Evolutionary conservation across 2,797 vertebrate species (phyloP), one percentile per base, ranked within the genome.

Genomic region (Serranus cabrilla): DNA sequence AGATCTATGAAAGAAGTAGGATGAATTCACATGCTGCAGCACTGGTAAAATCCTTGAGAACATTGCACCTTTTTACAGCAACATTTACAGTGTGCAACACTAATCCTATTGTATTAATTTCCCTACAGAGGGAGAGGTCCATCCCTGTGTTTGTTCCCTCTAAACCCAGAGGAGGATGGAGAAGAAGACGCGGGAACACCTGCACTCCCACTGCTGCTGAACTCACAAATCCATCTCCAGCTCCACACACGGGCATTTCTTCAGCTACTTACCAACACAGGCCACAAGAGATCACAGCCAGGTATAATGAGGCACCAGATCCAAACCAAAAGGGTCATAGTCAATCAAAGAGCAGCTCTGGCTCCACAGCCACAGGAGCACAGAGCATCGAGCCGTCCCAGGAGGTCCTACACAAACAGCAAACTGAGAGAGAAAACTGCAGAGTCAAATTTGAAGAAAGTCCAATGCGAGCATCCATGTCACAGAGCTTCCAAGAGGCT

Each of bases 51-150:
- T 70, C 52, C 37, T 34, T n/a, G 13, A 46, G 4, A 61, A 67
- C 17, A 52, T 11, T 21, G 8, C 45, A 45, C 7, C 20, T 46
- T 54, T 65, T 71, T 62, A 37, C 11, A 69, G 20, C 37, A 42
- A 17, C 7, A 54, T 60, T 47, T 31, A 37, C n/a, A 45, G 16
- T 17, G 7, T 54, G 5, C 60, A 67, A 31, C 39, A 46, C 2
- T 71, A 43, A 75, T 69, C n/a, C 11, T 31, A 59, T 49, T 67
- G n/a, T 46, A 2, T 23, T 70, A 3, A 37, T 66, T 50, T 71
- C 14, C 42, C 63, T 55, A 7, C 85, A 96, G 95, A 93, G 88
- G 89, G 93, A 96, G 90, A 87, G 71, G 50, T 94, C 93, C 70
- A 79, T 90, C 55, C 84, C 94, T 21, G 34, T 40, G 56, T 83